Conservation (phyloP, 2,113 vertebrate species). For the Callipepla californica region DNA sequence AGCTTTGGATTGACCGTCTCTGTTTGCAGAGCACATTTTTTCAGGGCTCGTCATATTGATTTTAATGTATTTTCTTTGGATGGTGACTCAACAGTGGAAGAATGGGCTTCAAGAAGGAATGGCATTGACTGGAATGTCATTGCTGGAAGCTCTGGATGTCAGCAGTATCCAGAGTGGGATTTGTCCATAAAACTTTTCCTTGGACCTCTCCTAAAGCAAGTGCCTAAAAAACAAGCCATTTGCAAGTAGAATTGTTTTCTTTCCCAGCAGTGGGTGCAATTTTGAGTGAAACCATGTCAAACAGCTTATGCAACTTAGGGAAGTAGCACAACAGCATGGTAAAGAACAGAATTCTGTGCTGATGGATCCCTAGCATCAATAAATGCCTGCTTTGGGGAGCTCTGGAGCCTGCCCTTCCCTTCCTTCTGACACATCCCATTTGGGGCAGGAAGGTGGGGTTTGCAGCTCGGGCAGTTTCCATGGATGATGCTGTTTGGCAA, state of each 20-base stretch:
- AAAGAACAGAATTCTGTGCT: neutral
- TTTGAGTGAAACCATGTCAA: conserved; percentile 20
- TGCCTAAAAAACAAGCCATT: neutral
- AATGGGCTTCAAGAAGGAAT: neutral
- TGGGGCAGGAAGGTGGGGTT: neutral
- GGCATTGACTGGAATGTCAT: conserved; percentile 2
- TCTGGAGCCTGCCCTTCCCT: neutral
- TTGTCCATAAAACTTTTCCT: neutral
- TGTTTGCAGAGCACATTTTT: neutral
- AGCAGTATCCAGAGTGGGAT: neutral
- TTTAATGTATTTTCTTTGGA: conserved; percentile 65
- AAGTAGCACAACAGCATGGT: fast-evolving
- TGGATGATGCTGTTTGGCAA: neutral
- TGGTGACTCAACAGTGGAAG: neutral
- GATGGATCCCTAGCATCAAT: neutral
- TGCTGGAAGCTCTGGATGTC: conserved; percentile 23
- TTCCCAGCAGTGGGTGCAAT: neutral
- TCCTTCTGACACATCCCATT: neutral
- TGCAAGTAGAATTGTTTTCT: neutral
- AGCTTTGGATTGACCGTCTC: neutral
- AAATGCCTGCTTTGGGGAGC: neutral
- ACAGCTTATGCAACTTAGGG: fast-evolving
- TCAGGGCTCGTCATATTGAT: neutral
- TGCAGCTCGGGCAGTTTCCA: neutral
- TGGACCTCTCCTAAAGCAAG: neutral